Conservation (phyloP, 2,113 vertebrate genomes). For the Cariama cristata region DNA sequence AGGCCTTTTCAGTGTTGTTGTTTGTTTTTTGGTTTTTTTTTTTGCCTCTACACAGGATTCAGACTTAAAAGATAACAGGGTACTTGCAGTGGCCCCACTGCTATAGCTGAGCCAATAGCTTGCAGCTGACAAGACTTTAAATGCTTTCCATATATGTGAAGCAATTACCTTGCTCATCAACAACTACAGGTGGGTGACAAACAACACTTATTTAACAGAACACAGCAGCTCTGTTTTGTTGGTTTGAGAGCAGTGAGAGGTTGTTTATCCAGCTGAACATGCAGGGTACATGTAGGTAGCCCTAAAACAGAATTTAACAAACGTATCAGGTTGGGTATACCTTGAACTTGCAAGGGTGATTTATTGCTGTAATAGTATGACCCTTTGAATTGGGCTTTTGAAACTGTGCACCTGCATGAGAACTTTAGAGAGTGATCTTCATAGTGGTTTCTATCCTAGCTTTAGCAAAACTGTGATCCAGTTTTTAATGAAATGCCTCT, state of each 20-base stretch:
- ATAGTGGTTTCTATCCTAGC: neutral
- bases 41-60: rapidly evolving
- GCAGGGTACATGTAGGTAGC: rapidly evolving
- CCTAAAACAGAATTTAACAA: neutral
- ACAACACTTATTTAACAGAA: neutral
- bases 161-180: neutral
- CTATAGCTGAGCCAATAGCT: neutral
- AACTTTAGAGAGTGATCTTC: neutral
- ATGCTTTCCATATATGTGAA: neutral
- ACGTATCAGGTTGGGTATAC: rapidly evolving
- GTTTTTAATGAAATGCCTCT: neutral
- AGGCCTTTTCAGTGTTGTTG: neutral
- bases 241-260: neutral
- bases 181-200: neutral
- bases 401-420: neutral
- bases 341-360: neutral
- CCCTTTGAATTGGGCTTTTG: neutral
- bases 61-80: rapidly evolving
- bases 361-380: rapidly evolving
- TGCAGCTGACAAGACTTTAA: neutral
- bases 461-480: neutral
- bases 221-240: rapidly evolving
- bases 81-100: neutral
- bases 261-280: rapidly evolving
- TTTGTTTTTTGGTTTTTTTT: neutral